These are phyloP conservation scores for Parauchenoglanis punctatus DNA, from an alignment of 2,797 vertebrate species.

Conservation along the genomic window DNA sequence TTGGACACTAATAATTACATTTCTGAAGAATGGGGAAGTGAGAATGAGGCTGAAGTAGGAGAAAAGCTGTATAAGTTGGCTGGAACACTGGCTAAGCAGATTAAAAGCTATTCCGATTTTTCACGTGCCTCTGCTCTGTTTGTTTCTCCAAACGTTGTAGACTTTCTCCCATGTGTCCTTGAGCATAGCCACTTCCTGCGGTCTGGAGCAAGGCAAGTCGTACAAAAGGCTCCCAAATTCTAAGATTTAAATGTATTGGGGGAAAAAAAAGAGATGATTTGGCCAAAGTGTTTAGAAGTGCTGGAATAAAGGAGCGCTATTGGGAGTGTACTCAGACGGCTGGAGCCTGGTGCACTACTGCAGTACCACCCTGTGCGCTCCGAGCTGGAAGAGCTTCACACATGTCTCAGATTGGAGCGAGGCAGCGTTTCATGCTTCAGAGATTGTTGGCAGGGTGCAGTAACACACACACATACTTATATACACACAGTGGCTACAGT, in stretches of 20 bases:
- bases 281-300: neutral
- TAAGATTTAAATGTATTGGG: slow-evolving; percentile 8
- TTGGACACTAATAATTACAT: neutral
- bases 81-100: slow-evolving; percentile 24
- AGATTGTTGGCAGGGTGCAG: slow-evolving; percentile 33
- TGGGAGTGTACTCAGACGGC: slow-evolving; percentile 20
- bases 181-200: slow-evolving; percentile 19
- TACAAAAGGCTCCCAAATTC: neutral
- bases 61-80: neutral
- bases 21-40: neutral
- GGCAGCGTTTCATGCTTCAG: slow-evolving; percentile 42
- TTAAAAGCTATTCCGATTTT: slow-evolving; percentile 28
- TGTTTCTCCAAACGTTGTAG: slow-evolving; percentile 13
- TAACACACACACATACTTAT: slow-evolving; percentile 25
- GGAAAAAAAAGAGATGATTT: neutral
- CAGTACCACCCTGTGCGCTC: slow-evolving; percentile 39
- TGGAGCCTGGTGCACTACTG: slow-evolving; percentile 40
- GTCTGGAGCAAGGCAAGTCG: slow-evolving; percentile 21
- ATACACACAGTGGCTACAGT: slow-evolving; percentile 21
- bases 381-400: slow-evolving; percentile 38
- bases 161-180: slow-evolving; percentile 5
- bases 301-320: neutral
- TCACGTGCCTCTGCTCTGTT: slow-evolving; percentile 20
- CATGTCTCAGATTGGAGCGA: slow-evolving; percentile 37
- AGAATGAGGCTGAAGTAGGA: neutral